Evolutionary conservation across 2,888 invertebrate species (phyloP).

Genomic region (Stomorhina lunata): DNA sequence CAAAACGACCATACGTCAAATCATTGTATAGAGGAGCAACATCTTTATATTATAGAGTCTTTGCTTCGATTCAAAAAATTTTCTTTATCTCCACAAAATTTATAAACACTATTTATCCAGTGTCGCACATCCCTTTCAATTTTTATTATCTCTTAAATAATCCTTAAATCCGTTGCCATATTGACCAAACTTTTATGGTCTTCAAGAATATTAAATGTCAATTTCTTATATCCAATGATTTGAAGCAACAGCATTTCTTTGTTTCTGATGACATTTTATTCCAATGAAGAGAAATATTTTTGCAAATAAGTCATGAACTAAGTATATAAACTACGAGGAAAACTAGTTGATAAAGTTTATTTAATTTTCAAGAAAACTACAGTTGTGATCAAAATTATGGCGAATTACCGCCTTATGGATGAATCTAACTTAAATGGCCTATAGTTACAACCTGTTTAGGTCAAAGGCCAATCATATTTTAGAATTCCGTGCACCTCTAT

Average conservation of each 20-base stretch:
- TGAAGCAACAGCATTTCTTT: background rate
- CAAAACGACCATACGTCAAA: too few relatives aligned
- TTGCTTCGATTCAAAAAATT: too few relatives aligned
- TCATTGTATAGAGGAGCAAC: too few relatives aligned
- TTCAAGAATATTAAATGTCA: slow-evolving; percentile 31
- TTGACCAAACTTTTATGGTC: background rate
- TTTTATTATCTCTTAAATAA: background rate
- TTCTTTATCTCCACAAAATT: too few relatives aligned
- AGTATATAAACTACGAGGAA: background rate
- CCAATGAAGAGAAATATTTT: background rate
- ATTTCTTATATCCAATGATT: slow-evolving; percentile 15
- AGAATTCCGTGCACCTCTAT: too few relatives aligned
- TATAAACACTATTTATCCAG: background rate
- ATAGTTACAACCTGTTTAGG: too few relatives aligned
- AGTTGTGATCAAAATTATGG: background rate
- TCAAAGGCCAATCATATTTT: too few relatives aligned
- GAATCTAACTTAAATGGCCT: too few relatives aligned
- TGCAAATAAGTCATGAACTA: slow-evolving; percentile 11
- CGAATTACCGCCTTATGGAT: too few relatives aligned
- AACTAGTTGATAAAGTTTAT: background rate
- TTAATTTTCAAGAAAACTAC: background rate
- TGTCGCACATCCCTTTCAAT: background rate
- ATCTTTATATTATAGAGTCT: too few relatives aligned
- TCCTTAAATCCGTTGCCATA: slow-evolving; percentile 20
- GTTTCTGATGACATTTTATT: background rate